These are phyloP conservation scores for Pantherophis alleghaniensis DNA, from an alignment of 2,797 vertebrate species.

Conservation along the genomic window DNA sequence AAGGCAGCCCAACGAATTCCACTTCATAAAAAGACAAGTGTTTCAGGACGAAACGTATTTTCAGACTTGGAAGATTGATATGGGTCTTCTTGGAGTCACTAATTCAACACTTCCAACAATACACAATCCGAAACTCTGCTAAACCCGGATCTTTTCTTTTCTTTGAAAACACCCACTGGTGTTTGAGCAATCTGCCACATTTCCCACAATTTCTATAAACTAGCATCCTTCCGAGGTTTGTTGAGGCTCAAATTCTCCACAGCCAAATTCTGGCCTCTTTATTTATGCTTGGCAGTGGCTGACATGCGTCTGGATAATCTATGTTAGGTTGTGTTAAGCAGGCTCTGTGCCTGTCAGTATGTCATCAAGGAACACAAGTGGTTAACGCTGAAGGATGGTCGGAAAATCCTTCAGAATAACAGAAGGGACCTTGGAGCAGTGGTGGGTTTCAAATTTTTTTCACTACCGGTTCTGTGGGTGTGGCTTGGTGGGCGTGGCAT, in stretches of 20 bases:
- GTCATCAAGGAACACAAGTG: too few species aligned
- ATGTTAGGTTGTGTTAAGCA: accelerated
- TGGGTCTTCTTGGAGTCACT: neutral
- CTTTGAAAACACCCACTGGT: neutral
- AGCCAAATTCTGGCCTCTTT: neutral
- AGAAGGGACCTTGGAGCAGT: neutral
- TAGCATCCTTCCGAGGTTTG: too few species aligned
- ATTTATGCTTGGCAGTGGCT: neutral
- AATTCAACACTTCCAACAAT: neutral
- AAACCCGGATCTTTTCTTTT: neutral
- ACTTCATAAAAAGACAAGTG: accelerated
- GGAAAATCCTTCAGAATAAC: neutral
- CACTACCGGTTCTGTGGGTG: too few species aligned
- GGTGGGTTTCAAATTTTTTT: too few species aligned
- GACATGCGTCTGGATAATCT: neutral
- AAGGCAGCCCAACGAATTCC: accelerated
- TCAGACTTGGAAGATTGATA: neutral
- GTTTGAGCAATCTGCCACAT: neutral
- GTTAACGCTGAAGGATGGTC: neutral
- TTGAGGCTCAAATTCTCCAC: accelerated
- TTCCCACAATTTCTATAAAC: accelerated
- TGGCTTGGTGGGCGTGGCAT: too few species aligned
- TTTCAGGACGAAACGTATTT: neutral
- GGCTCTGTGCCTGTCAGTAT: accelerated
- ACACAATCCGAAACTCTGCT: neutral